Evolutionary conservation across 2,797 vertebrate genomes (phyloP).

Genomic region (Poeciliopsis gracilis): DNA sequence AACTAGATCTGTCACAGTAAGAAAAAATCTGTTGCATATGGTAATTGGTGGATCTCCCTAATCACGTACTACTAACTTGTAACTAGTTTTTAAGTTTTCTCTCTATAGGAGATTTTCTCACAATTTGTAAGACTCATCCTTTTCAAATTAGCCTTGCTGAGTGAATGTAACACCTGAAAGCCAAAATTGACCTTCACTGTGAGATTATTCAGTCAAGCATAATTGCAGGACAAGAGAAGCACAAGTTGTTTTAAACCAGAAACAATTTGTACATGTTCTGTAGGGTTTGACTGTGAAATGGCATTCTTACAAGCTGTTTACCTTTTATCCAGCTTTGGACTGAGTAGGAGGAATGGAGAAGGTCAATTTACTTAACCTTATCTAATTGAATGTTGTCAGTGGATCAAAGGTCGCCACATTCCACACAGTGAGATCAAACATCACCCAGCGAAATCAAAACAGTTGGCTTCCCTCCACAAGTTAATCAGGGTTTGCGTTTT

Average conservation of each 20-base stretch:
- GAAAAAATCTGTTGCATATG: not conserved
- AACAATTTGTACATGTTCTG: not conserved
- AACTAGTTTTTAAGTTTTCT: not conserved
- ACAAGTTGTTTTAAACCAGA: slow-evolving; percentile 10
- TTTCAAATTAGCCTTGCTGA: slow-evolving; percentile 9
- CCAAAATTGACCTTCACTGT: slow-evolving; percentile 42
- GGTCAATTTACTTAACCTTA: slow-evolving; percentile 83
- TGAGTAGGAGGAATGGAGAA: slow-evolving; percentile 56
- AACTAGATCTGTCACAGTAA: too few species aligned
- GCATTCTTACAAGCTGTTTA: slow-evolving; percentile 61
- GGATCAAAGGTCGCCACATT: slow-evolving; percentile 82
- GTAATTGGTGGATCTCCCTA: not conserved
- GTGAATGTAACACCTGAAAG: slow-evolving; percentile 52
- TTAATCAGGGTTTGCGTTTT: slow-evolving; percentile 63
- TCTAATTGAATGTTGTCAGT: slow-evolving; percentile 82
- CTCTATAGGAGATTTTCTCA: not conserved
- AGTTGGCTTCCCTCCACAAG: slow-evolving; percentile 67
- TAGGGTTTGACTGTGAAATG: slow-evolving; percentile 17
- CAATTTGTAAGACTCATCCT: not conserved
- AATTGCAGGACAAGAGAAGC: slow-evolving; percentile 18
- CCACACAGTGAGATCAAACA: slow-evolving; percentile 76
- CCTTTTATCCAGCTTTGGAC: slow-evolving; percentile 54
- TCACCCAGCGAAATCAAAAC: slow-evolving; percentile 73
- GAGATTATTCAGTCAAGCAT: slow-evolving; percentile 32
- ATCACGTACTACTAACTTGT: not conserved